Evolutionary conservation across 35 echinoderm and acorn worm genomes (phyloP), one percentile per base, ranked within the genome.

Genomic region (Heliocidaris tuberculata): DNA sequence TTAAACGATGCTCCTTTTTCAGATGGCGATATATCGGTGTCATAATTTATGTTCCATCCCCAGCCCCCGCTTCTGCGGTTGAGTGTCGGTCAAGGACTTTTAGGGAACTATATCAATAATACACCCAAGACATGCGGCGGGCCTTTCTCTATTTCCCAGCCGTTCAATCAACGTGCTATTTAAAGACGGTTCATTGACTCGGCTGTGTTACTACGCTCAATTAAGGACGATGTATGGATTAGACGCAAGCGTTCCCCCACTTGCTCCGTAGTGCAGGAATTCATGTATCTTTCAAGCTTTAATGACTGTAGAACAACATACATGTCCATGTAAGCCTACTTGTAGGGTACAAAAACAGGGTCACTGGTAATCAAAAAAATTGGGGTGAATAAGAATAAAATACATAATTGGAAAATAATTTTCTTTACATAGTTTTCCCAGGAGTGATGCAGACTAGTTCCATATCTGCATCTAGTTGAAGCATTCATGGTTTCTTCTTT

Each of bases 41-140:
- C 65, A 78, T 78, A 78, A 78, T 78, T 78, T 78, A 78, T 78
- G 65, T 78, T 78, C 65, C 65, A n/a, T 78, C 65, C 65, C 65
- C 6, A 24, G 65, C 65, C 65, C 27, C 65, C 27, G 65, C 65
- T 78, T 78, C 65, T 78, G 15, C 65, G 7, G 17, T 78, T 27
- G 19, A 78, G 65, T 78, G 21, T 78, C 27, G 65, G 65, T 78
- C 65, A 78, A 78, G 65, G 65, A 0, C 65, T 78, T n/a, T 78
- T 78, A 78, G 65, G 65, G 65, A 78, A 78, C 27, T 78, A 78
- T 78, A 78, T 78, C 65, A 78, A 78, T 78, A 78, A 78, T 78
- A 17, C 27, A n/a, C 65, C 65, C 65, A 27, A 21, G 17, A 78
- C 65, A 78, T 78, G 65, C 19, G 65, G 65, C 65, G 65, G 8